Percentiles rank a stretch among this genome's conserved stretches.
These are phyloP conservation scores for Blastobasis lacticolella DNA, from an alignment of 2,888 invertebrate genomes.

Conservation along the genomic window DNA sequence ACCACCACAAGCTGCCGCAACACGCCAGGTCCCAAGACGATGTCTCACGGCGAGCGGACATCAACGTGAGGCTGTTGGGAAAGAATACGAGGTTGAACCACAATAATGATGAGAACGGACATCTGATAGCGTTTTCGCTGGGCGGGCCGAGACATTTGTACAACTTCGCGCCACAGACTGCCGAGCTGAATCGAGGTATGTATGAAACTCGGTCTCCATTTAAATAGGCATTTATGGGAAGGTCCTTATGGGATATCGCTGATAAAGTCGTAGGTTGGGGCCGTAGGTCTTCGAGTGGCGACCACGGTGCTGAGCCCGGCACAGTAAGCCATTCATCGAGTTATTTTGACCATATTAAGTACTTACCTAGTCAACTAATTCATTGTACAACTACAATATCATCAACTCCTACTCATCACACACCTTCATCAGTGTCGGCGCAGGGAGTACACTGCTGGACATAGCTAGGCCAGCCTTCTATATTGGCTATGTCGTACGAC, in stretches of 20 bases:
- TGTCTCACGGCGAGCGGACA: neutral
- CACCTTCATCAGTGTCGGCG: no score
- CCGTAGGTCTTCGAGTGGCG: neutral
- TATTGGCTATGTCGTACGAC: no score
- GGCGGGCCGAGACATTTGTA: neutral
- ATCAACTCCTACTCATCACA: no score
- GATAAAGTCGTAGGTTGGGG: no score
- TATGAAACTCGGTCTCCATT: no score
- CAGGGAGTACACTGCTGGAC: no score
- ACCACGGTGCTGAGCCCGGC: neutral
- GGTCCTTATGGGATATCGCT: no score
- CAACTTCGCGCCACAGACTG: neutral
- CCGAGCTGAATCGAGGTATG: neutral
- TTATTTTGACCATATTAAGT: no score
- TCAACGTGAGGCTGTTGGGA: neutral
- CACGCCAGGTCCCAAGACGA: neutral
- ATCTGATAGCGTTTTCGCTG: neutral
- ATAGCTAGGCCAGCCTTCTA: no score
- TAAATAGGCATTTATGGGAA: no score
- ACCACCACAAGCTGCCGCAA: neutral
- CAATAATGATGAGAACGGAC: neutral
- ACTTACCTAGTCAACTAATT: no score
- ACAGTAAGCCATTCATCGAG: neutral
- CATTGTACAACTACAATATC: no score
- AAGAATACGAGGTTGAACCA: neutral